Base-by-base conservation (phyloP, 1,140 invertebrate genomes). In the Hirudo medicinalis region DNA sequence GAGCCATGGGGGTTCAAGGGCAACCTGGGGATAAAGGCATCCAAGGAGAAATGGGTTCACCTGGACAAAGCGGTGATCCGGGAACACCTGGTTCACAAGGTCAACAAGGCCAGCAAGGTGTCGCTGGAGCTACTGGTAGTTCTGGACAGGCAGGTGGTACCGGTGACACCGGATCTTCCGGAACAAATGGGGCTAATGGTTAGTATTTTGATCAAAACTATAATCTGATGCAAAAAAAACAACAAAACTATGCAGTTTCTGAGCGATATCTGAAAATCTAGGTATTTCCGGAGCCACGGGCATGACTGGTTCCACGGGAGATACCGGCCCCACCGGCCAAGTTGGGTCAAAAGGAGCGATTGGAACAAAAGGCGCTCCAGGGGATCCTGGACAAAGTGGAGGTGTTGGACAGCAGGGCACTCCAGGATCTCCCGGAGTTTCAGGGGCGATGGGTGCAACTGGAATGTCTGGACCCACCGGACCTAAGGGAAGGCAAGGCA, bases 301-400 rank as follows among this genome's bases (percentile, higher is more conserved):
- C 15, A 27, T 63, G 0, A 20, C 69, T 19, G 72, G 72, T 43
- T 27, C 57, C 25, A 32, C 27, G 5, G 72, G 72, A 19, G 49
- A 8, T 27, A n/a, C 4, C 2, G 72, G 72, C 25, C 19, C 25
- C 4, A 17, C 54, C 6, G 72, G 72, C 22, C 32, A 29, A 15
- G 43, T 40, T 19, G 72, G 72, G 11, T 55, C 20, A 8, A 15
- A 9, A n/a, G 72, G 72, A 29, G 25, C 5, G 15, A 19, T 54
- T 20, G 72, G 72, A 53, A 20, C 82, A 73, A 79, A 79, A 77
- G 91, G 92, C 19, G 55, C 74, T 8, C 79, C 79, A 70, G 82
- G 82, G 57, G 90, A 92, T 77, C 92, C 93, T 78, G 91, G 91
- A 70, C 91, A 91, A 32, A 55, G n/a, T 32, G 69, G 69, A n/a